Base-by-base conservation (phyloP, 2,888 invertebrate genomes). In the Scrobipalpa costella region DNA sequence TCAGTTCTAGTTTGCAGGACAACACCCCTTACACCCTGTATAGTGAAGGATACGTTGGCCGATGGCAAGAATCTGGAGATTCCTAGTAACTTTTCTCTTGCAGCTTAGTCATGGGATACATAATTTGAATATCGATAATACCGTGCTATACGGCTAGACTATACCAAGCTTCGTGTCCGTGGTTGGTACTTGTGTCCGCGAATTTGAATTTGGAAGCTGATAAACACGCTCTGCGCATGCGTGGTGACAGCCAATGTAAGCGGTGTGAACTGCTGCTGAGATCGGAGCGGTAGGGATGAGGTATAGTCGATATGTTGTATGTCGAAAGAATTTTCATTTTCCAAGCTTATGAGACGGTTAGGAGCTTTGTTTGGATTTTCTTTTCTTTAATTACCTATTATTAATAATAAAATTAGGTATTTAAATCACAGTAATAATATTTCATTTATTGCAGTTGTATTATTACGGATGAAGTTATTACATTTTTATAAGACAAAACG, bases 181-280 rank as follows among this genome's bases (percentile, higher is more conserved):
- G 50, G 5, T 11, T 7, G 50, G 21, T 52, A 52, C 50, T 21
- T 7, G 50, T 27, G 21, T 52, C 27, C 55, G 33, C 15, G 77
- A 79, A 83, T 80, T 76, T 76, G 83, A 86, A 82, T 85, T 83
- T 78, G 73, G 78, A 69, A 71, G 64, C 71, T 72, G 79, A 86
- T 84, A 86, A 88, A 88, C 87, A 88, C 66, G 71, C 52, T 61
- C 38, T 61, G 75, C 88, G 88, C 88, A 85, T 85, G 88, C 86
- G 88, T 73, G 63, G 57, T 40, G 60, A 65, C 77, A 71, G 75
- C 86, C 86, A 87, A 85, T 88, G 82, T 77, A 75, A 78, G 71
- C 67, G 69, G 77, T 79, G 78, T 52, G 50, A 13, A 52, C 50
- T 21, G 50, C 50, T 21, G 72, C 69, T 68, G 75, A 73, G 72